Percentiles rank a stretch among this genome's conserved stretches.
Evolutionary conservation across 2,888 invertebrate species (phyloP).

Genomic region (Pristionchus fissidentatus): DNA sequence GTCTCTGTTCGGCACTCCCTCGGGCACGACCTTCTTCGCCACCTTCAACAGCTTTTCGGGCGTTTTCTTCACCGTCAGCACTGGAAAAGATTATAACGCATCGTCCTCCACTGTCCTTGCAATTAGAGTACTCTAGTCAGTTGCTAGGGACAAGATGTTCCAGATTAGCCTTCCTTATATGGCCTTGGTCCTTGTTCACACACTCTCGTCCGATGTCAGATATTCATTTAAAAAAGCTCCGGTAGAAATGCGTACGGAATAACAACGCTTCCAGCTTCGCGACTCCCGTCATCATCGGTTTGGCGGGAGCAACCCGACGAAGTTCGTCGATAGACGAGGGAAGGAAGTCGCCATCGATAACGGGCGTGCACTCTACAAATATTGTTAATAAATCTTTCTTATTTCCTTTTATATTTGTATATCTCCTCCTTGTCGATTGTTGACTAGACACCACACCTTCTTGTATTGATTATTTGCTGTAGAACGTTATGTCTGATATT

Average conservation of each 20-base stretch:
- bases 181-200: no score
- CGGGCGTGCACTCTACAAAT: slow-evolving; percentile 30
- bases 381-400: no score
- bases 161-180: no score
- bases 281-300: slow-evolving; percentile 43
- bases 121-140: no score
- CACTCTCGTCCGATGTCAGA: no score
- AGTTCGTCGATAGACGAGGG: slow-evolving; percentile 44
- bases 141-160: no score
- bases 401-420: no score
- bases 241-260: background rate
- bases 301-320: slow-evolving; percentile 27
- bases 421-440: no score
- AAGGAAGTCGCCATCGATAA: slow-evolving; percentile 54
- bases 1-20: slow-evolving; percentile 52
- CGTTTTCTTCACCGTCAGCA: slow-evolving; percentile 52
- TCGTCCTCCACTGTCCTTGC: no score
- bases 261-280: slow-evolving; percentile 48
- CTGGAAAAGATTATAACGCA: background rate
- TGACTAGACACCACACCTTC: no score
- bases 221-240: background rate
- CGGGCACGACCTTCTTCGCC: slow-evolving; percentile 55
- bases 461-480: no score
- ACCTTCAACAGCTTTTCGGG: slow-evolving; percentile 56
- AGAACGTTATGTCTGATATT: no score